These are phyloP conservation scores for Napeogenes sylphis DNA, from an alignment of 2,888 invertebrate genomes.

Conservation along the genomic window DNA sequence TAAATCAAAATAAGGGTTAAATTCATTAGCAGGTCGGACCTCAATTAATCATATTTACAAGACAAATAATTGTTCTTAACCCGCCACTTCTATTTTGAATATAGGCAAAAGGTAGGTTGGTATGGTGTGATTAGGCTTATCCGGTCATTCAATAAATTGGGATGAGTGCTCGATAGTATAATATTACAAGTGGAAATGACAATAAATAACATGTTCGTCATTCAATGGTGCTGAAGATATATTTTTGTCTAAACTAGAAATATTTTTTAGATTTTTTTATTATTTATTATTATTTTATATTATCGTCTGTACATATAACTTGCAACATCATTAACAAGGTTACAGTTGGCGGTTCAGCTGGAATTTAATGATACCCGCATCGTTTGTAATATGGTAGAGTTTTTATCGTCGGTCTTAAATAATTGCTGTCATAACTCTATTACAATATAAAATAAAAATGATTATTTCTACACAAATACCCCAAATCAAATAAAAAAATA, in stretches of 20 bases:
- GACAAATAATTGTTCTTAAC: constrained; percentile 55
- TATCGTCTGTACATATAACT: constrained; percentile 12
- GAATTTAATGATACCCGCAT: constrained; percentile 23
- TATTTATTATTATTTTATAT: too few relatives aligned
- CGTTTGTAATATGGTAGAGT: constrained; percentile 5
- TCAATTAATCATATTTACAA: constrained; percentile 61
- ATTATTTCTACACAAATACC: too few relatives aligned
- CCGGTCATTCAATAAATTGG: constrained; percentile 34
- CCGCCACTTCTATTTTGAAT: constrained; percentile 40
- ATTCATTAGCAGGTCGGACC: constrained; percentile 8
- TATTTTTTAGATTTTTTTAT: too few relatives aligned
- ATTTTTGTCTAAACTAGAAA: too few relatives aligned
- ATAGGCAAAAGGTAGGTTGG: constrained; percentile 55
- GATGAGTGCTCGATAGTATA: constrained; percentile 11
- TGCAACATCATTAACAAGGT: constrained; percentile 19
- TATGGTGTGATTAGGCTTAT: constrained; percentile 41
- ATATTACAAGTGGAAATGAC: too few relatives aligned
- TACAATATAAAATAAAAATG: too few relatives aligned
- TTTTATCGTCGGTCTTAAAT: constrained; percentile 15
- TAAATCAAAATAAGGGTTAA: not conserved
- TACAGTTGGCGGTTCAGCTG: constrained; percentile 11
- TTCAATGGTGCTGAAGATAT: too few relatives aligned
- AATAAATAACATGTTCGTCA: too few relatives aligned
- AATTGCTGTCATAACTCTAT: too few relatives aligned
- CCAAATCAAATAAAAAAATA: too few relatives aligned